Evolutionary conservation across 2,888 invertebrate genomes (phyloP).

Genomic region (Himalopsyche tibetana): DNA sequence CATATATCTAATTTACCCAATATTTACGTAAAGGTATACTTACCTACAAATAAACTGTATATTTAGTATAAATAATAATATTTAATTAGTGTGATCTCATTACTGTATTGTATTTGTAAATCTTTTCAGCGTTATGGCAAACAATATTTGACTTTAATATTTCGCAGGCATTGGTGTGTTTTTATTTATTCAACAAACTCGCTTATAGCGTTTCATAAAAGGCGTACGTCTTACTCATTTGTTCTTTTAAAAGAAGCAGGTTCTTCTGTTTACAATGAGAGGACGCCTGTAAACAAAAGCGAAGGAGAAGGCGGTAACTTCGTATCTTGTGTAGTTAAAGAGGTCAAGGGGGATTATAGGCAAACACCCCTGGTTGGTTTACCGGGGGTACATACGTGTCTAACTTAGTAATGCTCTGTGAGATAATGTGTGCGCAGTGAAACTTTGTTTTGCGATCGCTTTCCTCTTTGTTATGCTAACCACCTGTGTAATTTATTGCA

Average conservation of each 20-base stretch:
- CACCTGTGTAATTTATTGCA: background rate
- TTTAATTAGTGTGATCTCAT: too few species aligned
- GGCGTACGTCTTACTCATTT: background rate
- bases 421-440: background rate
- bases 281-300: background rate
- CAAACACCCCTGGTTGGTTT: background rate
- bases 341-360: constrained; percentile 4
- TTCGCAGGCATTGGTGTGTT: background rate
- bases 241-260: constrained; percentile 4
- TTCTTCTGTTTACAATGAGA: constrained; percentile 3
- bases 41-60: too few species aligned
- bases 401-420: background rate
- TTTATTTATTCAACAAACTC: background rate
- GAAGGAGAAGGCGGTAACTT: background rate
- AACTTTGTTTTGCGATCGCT: background rate
- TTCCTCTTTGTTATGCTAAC: background rate
- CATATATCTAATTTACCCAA: too few species aligned
- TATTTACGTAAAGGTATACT: too few species aligned
- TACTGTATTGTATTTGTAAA: too few species aligned
- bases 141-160: too few species aligned
- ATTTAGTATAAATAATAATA: too few species aligned
- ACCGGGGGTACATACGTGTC: background rate
- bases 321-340: background rate
- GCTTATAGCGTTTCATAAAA: background rate
- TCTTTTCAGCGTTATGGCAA: too few species aligned